Evolutionary conservation across 1,140 invertebrate species (phyloP), one percentile per base, ranked within the genome.

Genomic region (Reticulitermes speratus): DNA sequence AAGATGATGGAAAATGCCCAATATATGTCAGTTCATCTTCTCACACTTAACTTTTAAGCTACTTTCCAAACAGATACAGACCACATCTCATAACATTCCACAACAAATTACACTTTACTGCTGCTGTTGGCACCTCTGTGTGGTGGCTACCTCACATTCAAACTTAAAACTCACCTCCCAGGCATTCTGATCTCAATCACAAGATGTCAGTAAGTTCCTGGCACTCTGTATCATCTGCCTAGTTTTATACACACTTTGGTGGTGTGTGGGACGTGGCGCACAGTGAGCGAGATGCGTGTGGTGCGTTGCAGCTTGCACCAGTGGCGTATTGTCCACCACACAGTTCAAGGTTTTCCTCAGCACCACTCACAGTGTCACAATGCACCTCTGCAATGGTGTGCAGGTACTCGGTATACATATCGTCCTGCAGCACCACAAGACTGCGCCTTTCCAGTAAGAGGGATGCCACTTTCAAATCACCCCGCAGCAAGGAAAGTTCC

Each of bases 181-280:
- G 45, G 7, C 9, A 12, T 48, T 48, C 45, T 48, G 45, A 48
- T 48, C 45, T 48, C 14, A 48, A 48, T 21, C 19, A 55, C 19
- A 21, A 19, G 52, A 16, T 55, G 52, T 5, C 52, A 55, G 52
- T 19, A 55, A 21, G 52, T 48, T 48, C 52, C 16, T 55, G 52
- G 52, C 19, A 55, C 19, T 55, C 19, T 55, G 19, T 16, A 55
- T 55, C 52, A 55, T 89, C 89, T 90, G 88, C 90, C 90, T 90
- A 93, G 91, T 90, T 92, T 94, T 89, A 96, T 91, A 91, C 93
- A 96, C 90, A 95, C 92, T 94, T 96, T 97, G 88, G 94, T 93
- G 84, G 96, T 96, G 93, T 97, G 98, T 86, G 97, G 97, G 16
- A 99, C 97, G 94, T 98, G 95, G 90, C 98, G 94, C 87, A 99